A percentile compares a stretch with the other conserved stretches of the same genome.
Conservation (phyloP, 2,888 invertebrate genomes). For the Sarcophaga variegata region DNA sequence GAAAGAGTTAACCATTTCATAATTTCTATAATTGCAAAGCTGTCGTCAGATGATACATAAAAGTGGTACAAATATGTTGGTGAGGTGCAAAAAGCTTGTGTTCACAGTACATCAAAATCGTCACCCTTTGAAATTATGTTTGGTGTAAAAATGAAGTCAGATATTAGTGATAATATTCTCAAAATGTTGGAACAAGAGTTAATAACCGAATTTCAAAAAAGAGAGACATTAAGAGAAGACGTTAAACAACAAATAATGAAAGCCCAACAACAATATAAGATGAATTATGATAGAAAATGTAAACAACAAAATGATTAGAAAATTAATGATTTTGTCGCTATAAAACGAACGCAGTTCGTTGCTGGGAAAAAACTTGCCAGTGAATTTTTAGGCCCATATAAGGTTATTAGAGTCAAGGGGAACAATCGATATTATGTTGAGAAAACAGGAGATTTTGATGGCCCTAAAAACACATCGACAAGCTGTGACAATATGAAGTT, state of each 20-base stretch:
- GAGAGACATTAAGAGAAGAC: constrained; percentile 44
- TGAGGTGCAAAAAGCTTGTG: constrained; percentile 30
- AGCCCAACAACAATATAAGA: constrained; percentile 59
- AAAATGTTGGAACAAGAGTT: constrained; percentile 54
- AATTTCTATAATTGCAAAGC: constrained; percentile 36
- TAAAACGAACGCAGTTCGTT: constrained; percentile 59
- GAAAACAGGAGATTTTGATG: constrained; percentile 53
- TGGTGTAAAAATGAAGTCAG: constrained; percentile 41
- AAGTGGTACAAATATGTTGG: constrained; percentile 42
- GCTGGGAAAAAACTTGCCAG: constrained; percentile 59
- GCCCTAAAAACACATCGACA: constrained; percentile 53
- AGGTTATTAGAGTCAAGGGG: constrained; percentile 51
- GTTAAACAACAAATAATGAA: constrained; percentile 54
- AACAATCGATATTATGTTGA: constrained; percentile 58
- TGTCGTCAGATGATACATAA: constrained; percentile 28
- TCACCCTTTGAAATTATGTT: constrained; percentile 63
- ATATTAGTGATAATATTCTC: constrained; percentile 31
- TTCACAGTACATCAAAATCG: constrained; percentile 50
- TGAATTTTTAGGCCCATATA: constrained; percentile 55
- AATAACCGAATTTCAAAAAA: constrained; percentile 51
- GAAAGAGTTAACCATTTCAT: constrained; percentile 32
- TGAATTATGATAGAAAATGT: constrained; percentile 63
- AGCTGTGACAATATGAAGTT: constrained; percentile 67
- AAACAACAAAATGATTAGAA: constrained; percentile 48
- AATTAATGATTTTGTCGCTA: constrained; percentile 52